Evolutionary conservation across 1,140 invertebrate species (phyloP), one percentile per base, ranked within the genome.

Genomic region (Capitella teleta): DNA sequence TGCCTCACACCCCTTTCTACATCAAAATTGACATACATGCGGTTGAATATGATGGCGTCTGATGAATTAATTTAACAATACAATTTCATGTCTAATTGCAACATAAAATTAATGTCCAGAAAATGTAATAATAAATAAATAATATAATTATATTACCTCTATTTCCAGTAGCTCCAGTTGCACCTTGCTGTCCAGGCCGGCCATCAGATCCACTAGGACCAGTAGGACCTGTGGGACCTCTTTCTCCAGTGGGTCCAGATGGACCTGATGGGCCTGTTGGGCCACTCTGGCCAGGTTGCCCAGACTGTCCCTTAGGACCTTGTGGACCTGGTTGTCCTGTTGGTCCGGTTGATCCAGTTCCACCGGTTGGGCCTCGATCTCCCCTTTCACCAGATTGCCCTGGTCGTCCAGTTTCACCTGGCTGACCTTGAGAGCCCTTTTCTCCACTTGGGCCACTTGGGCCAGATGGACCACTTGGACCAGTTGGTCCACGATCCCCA

Each of bases 341-440:
- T 28, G n/a, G 14, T 21, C 49, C 49, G 18, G 41, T n/a, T 26
- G 38, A 21, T 18, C 49, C 49, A 21, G 49, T 45, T 5, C 8
- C 16, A 32, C 49, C 49, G 18, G 41, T 42, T 5, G 8, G 3
- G n/a, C 49, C 49, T 5, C 38, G 42, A 28, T 2, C 2, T 6
- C 49, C 49, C 18, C 19, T 18, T 14, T 19, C 30, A 16, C 49
- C 49, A 47, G 41, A 19, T 21, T 4, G 3, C n/a, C 49, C 49
- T 16, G 49, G 42, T 28, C n/a, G 14, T 28, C 49, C 49, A 26
- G 41, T 26, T 19, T 28, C 30, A 28, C 49, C 49, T 28, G 49
- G 37, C 8, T n/a, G 28, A 19, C 51, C 51, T 3, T 43, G 24
- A 26, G 25, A 12, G 6, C 51, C 51, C 5, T 25, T 44, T 4